phyloP scores from a whole-genome alignment of 1,140 invertebrate genomes.

The roundworm (Caenorhabditis elegans) region WBcel235 BX284602.5:5133001-5133500 shows the following conservation, averaged over 20 bases:
- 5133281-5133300: constrained; percentile 15
- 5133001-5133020: constrained; percentile 59
- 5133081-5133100: background rate
- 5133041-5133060: constrained; percentile 58
- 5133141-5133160: no score
- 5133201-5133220: constrained; percentile 26
- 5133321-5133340: background rate
- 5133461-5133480: background rate
- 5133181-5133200: constrained; percentile 65
- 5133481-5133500: no score
- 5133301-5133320: background rate
- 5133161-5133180: constrained; percentile 54
- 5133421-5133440: constrained; percentile 22
- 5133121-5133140: no score
- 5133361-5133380: background rate
- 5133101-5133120: no score
- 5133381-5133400: background rate
- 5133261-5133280: background rate
- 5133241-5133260: background rate
- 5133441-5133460: background rate
- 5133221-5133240: no score
- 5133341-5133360: background rate
- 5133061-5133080: background rate
- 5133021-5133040: constrained; percentile 56
- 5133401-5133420: background rate